These are phyloP conservation scores for Thalassarche chlororhynchos DNA, from an alignment of 2,113 vertebrate species.

Conservation along the genomic window DNA sequence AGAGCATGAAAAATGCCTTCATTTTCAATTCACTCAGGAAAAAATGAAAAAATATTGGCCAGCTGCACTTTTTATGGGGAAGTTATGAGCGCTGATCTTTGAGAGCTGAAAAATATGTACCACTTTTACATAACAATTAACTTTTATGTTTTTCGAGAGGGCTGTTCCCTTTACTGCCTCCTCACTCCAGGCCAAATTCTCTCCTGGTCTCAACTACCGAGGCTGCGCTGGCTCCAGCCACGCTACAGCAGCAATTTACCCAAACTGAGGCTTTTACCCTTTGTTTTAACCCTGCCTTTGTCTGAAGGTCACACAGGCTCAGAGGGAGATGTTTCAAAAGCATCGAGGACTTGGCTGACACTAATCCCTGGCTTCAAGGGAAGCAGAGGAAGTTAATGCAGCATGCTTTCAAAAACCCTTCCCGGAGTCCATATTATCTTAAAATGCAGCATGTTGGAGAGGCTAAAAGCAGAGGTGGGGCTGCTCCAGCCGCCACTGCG, in stretches of 20 bases:
- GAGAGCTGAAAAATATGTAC: neutral
- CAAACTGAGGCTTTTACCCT: neutral
- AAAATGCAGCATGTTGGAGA: neutral
- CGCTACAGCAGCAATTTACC: accelerated
- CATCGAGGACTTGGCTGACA: neutral
- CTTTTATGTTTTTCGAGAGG: neutral
- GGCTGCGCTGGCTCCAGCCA: neutral
- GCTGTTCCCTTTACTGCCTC: neutral
- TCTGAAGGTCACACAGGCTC: neutral
- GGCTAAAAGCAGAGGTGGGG: neutral
- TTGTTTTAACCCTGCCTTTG: neutral
- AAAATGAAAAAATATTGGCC: neutral
- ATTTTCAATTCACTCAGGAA: neutral
- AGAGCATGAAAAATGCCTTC: neutral
- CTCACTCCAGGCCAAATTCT: neutral
- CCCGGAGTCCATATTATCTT: neutral
- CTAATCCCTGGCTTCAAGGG: neutral
- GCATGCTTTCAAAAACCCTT: neutral
- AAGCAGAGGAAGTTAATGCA: neutral
- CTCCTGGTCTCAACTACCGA: accelerated
- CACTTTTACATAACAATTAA: neutral
- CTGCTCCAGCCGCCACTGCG: neutral
- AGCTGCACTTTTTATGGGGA: neutral
- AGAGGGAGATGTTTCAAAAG: neutral
- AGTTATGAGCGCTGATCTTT: neutral